These are phyloP conservation scores for Drosophila serrata DNA, from an alignment of 1,140 invertebrate species.

Conservation along the genomic window DNA sequence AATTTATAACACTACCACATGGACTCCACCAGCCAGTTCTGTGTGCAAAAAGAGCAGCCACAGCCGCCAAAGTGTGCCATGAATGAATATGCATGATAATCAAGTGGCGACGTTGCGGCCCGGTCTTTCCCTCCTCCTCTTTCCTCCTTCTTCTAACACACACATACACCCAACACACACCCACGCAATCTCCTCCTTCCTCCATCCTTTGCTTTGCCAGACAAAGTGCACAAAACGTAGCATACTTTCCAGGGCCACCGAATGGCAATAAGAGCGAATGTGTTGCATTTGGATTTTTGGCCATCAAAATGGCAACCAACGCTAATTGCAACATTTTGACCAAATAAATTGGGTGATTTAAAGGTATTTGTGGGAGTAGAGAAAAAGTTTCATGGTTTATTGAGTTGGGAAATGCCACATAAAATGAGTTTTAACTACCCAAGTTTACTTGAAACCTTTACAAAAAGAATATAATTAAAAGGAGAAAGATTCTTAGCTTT, in stretches of 20 bases:
- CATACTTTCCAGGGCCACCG: conserved; percentile 9
- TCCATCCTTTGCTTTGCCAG: neutral
- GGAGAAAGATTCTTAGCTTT: neutral
- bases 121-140: neutral
- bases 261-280: neutral
- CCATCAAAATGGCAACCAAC: neutral
- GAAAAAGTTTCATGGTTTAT: neutral
- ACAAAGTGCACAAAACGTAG: conserved; percentile 22
- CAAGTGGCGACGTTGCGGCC: conserved; percentile 36
- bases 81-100: conserved; percentile 55
- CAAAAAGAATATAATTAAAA: neutral
- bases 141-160: neutral
- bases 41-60: conserved; percentile 13
- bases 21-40: neutral
- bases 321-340: conserved; percentile 6
- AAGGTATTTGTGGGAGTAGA: neutral
- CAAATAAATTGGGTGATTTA: neutral
- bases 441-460: neutral
- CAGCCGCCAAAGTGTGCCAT: conserved; percentile 36
- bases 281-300: conserved; percentile 8
- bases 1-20: conserved; percentile 16
- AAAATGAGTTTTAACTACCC: neutral
- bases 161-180: neutral
- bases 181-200: neutral
- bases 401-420: no score